Percentiles rank a stretch among this genome's conserved stretches.
Evolutionary conservation across 1,140 invertebrate species (phyloP).

Genomic region (Protaetia brevitarsis): DNA sequence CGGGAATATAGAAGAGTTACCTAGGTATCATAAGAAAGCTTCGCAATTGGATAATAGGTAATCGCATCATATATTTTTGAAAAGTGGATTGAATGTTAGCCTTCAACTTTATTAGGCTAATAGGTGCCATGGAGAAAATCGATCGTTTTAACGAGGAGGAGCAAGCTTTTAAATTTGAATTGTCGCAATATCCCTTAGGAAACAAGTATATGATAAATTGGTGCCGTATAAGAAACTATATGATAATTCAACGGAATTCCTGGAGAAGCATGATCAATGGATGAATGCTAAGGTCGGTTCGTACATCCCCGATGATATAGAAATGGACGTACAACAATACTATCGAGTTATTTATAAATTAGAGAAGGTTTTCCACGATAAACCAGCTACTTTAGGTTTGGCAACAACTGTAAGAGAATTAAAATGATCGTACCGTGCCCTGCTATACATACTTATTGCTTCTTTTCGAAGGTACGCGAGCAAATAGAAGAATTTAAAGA

Average conservation of each 20-base stretch:
- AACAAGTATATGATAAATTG: slow-evolving; percentile 69
- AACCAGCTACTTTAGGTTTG: slow-evolving; percentile 63
- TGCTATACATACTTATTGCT: not conserved
- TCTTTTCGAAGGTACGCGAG: slow-evolving; percentile 50
- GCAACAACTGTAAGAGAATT: slow-evolving; percentile 57
- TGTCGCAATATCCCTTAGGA: slow-evolving; percentile 86
- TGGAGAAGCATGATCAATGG: slow-evolving; percentile 79
- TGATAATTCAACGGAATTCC: slow-evolving; percentile 73
- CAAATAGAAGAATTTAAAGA: slow-evolving; percentile 88
- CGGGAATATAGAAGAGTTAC: slow-evolving; percentile 83
- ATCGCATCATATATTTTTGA: slow-evolving; percentile 3
- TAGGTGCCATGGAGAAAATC: slow-evolving; percentile 73
- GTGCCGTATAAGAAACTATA: slow-evolving; percentile 86
- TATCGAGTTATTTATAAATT: slow-evolving; percentile 83
- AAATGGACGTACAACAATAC: slow-evolving; percentile 74
- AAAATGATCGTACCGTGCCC: not conserved
- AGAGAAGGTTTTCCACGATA: slow-evolving; percentile 79
- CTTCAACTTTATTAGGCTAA: slow-evolving; percentile 48
- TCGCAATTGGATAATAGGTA: slow-evolving; percentile 69
- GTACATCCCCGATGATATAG: slow-evolving; percentile 86
- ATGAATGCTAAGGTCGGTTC: slow-evolving; percentile 78
- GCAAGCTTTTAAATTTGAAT: slow-evolving; percentile 82
- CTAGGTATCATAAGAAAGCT: slow-evolving; percentile 81
- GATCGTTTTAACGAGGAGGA: slow-evolving; percentile 93
- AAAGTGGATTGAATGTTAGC: not conserved